Evolutionary conservation across 2,888 invertebrate species (phyloP), one percentile per base, ranked within the genome.

Genomic region (Apodemia mormo): DNA sequence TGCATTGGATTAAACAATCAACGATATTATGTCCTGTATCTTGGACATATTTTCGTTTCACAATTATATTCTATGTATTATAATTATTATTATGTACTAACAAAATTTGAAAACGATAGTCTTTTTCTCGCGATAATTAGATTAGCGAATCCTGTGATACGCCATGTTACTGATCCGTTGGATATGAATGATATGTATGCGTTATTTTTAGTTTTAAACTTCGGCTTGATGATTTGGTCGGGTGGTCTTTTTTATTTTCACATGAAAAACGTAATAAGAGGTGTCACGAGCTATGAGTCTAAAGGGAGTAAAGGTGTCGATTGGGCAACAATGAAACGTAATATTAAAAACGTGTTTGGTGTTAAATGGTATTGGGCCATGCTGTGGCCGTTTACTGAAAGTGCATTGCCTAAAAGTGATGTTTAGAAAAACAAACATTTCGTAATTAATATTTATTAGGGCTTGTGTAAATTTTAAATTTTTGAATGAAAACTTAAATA

Each of bases 1-100:
- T 98, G 98, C 85, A 94, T 98, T 69, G 98, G 98, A 10, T 95
- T 96, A 78, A 86, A 94, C 76, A 98, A 98, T 85, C 96, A 96
- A 76, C 94, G 98, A 75, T 98, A 96, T 84, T 98, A 97, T 81
- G 81, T 97, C 8, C 92, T 96, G 81, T 96, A 97, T 81, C 86
- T 97, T 0, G 79, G 95, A 0, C 96, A 97, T 82, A 86, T 96
- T 67, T 94, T 95, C 69, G 76, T 96, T 2, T 96, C 96, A 0
- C 95, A 96, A 71, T 68, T 94, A 0, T 97, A 97, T 80, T 93
- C 95, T 0, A 94, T 94, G 1, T 93, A 94, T 72, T 96, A 96
- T 78, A 96, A 96, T 79, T 94, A 94, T 70, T 91, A 89, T 72
- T 97, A 95, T 81, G 89, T 97, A 37, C 94, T 94, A 84, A 73